Percentiles rank a stretch among this genome's conserved stretches.
These are phyloP conservation scores for Cantharis nigra DNA, from an alignment of 2,888 invertebrate species.

Conservation along the genomic window DNA sequence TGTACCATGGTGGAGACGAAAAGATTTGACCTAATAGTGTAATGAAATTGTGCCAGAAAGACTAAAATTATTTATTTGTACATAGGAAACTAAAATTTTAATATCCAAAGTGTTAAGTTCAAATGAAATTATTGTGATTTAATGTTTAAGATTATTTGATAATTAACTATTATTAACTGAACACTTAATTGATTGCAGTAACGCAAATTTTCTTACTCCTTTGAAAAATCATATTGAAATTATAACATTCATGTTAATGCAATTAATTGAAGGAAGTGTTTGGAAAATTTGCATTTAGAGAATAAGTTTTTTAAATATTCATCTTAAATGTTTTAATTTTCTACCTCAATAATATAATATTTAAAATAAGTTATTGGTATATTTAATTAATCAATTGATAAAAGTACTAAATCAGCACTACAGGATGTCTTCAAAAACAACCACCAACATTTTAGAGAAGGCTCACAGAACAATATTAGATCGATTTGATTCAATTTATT, in stretches of 20 bases:
- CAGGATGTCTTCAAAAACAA: too few species aligned
- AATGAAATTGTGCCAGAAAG: background rate
- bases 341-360: background rate
- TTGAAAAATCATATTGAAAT: background rate
- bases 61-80: background rate
- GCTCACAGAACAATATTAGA: too few species aligned
- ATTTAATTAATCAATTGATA: background rate
- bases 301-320: background rate
- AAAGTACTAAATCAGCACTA: too few species aligned
- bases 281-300: background rate
- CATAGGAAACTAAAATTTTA: background rate
- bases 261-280: background rate
- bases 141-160: background rate
- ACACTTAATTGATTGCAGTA: background rate
- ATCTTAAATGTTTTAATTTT: background rate
- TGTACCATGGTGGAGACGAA: conserved; percentile 56
- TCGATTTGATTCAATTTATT: too few species aligned
- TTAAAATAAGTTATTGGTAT: background rate
- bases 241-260: background rate
- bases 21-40: conserved; percentile 40
- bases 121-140: background rate
- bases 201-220: background rate
- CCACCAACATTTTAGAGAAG: too few species aligned
- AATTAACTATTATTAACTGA: background rate
- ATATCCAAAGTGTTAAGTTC: background rate